Evolutionary conservation across 2,888 invertebrate species (phyloP), one percentile per base, ranked within the genome.

Genomic region (Leucophenga montana): DNA sequence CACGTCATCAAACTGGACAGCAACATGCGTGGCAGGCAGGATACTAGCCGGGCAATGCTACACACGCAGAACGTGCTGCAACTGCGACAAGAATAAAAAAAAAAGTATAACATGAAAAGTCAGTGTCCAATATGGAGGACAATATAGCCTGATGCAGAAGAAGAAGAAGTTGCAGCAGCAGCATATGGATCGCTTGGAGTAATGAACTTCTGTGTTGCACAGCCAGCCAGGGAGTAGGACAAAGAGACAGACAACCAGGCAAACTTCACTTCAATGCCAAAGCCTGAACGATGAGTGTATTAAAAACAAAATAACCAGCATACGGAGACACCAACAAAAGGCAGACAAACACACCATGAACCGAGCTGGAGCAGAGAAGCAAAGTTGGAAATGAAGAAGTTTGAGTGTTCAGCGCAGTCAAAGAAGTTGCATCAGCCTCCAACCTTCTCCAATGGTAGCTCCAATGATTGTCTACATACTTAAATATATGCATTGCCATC

Each of bases 221-320:
- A 22, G 50, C 6, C 72, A 71, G 68, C 66, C 73, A 64, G 48
- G 57, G 13, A 48, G 56, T n/a, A 56, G 22, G 14, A 56, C 8
- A 6, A 6, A 20, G 20, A 18, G 59, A n/a, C 31, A 39, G 61
- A 27, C 27, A 27, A 27, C 46, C 50, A 50, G 44, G 44, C 57
- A 39, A 22, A 57, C 64, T 22, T 54, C 18, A 62, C 50, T 56
- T 81, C 81, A 80, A 81, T 83, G 81, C 77, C 71, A 61, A 61
- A 61, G 83, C 73, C 73, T 50, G 16, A 75, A 80, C 46, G 75
- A 78, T 73, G 80, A 81, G 81, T 82, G 83, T 82, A 82, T 82
- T 82, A 83, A 83, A 82, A 82, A 82, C 81, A 81, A 81, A 81
- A 83, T 81, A 78, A 78, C 78, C 78, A 70, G 76, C 76, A 73